Base-by-base conservation (phyloP, 2,797 vertebrate genomes). In the Oreortyx pictus region DNA sequence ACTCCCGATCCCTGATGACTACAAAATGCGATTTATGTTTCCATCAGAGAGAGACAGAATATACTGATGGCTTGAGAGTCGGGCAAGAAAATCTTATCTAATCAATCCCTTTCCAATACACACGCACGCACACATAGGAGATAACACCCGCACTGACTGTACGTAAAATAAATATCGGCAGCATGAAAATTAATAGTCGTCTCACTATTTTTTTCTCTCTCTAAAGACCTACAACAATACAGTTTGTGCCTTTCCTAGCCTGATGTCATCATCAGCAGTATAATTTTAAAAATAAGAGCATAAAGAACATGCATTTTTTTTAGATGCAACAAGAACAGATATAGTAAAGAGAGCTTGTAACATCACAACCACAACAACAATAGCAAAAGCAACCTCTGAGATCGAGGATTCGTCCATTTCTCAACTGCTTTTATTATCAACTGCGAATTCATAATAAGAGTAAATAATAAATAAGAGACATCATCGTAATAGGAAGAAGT, bases 401-500 rank as follows among this genome's bases (percentile, higher is more conserved):
- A 80, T 86, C 12, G 84, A 90, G 92, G 91, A 81, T 92, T 95
- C 89, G 6, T 95, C 94, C 93, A 43, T 91, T 54, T 92, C 91
- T 93, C 85, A 85, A 85, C 80, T 88, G 96, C 82, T 82, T 96
- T 97, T 96, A 96, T 96, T 96, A 84, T 90, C 80, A 68, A 86
- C 88, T 90, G 73, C 65, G 4, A 92, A 83, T 86, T 72, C 73
- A 15, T 77, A 90, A 20, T 65, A 79, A 67, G 70, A 93, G 67
- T 94, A 92, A 96, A 87, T 93, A 90, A 94, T 72, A 94, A 91
- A 80, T 85, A 95, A 92, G 85, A 94, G 61, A 44, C 64, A 92
- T 22, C 87, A 43, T 78, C 54, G 16, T 81, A 81, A 88, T 56
- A 91, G 85, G 74, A 93, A 91, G 88, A 95, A 94, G 80, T 80